A percentile compares a stretch with the other conserved stretches of the same genome.
Conservation (phyloP, 1,140 invertebrate genomes). For the Aphaenogaster floridana region DNA sequence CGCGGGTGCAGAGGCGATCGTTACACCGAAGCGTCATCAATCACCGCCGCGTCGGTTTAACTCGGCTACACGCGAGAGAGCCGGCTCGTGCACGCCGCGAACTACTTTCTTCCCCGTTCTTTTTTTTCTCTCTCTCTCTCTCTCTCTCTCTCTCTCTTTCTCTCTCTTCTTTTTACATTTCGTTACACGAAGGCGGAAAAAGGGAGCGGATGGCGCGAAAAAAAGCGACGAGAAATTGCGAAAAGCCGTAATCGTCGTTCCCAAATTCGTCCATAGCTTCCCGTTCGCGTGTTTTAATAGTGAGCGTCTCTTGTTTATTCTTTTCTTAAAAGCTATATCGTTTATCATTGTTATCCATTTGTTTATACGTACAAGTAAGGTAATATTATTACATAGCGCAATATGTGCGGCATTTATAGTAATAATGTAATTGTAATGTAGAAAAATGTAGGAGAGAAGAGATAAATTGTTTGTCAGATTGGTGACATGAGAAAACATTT, state of each 20-base stretch:
- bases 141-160: neutral
- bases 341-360: neutral
- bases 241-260: conserved; percentile 47
- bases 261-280: conserved; percentile 28
- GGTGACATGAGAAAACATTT: neutral
- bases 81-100: conserved; percentile 72
- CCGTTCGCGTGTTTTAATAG: conserved; percentile 9
- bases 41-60: conserved; percentile 77
- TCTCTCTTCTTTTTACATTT: conserved; percentile 65
- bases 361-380: neutral
- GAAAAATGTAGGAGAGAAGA: neutral
- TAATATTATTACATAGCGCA: neutral
- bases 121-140: neutral
- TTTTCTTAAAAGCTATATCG: neutral
- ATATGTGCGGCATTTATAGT: neutral
- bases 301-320: neutral
- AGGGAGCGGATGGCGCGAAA: conserved; percentile 41
- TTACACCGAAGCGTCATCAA: conserved; percentile 80
- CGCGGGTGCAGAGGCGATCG: conserved; percentile 77
- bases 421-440: neutral
- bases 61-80: conserved; percentile 78
- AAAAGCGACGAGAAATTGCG: conserved; percentile 43
- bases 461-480: neutral
- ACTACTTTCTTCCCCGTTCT: conserved; percentile 69
- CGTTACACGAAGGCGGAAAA: conserved; percentile 68